phyloP scores from a whole-genome alignment of 92 coral and sea anemone genomes.

The Phenganax subtilis region DNA sequence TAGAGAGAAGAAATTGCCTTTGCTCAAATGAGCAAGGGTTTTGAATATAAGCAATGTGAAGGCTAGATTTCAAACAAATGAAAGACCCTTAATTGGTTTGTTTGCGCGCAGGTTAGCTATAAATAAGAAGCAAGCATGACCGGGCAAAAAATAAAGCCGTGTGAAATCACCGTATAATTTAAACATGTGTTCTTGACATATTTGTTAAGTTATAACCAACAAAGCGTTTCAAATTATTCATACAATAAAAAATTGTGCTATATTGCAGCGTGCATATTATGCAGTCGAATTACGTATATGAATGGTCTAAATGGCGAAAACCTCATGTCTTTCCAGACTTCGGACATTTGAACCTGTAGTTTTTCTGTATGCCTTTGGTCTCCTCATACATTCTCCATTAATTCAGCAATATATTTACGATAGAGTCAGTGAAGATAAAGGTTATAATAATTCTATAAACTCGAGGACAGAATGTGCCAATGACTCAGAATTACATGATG shows the following conservation, averaged over 20 bases:
- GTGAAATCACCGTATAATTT: neutral
- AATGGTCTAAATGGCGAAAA: neutral
- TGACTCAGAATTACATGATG: constrained; percentile 34
- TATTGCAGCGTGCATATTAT: neutral
- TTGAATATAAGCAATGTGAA: too few relatives aligned
- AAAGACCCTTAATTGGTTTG: too few relatives aligned
- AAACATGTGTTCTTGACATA: neutral
- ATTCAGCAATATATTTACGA: constrained; percentile 67
- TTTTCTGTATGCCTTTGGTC: constrained; percentile 68
- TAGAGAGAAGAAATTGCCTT: too few relatives aligned
- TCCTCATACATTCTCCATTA: constrained; percentile 57
- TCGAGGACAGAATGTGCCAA: constrained; percentile 33
- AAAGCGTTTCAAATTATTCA: constrained; percentile 40
- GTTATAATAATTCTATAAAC: constrained; percentile 23
- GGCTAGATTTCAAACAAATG: too few relatives aligned
- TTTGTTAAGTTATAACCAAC: neutral
- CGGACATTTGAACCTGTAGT: constrained; percentile 91
- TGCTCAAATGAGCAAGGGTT: too few relatives aligned
- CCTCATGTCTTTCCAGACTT: constrained; percentile 24
- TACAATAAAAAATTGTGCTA: neutral
- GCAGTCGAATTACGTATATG: neutral
- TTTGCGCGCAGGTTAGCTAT: too few relatives aligned
- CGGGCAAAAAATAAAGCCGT: neutral
- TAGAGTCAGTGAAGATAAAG: constrained; percentile 54
- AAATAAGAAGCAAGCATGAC: neutral